Evolutionary conservation across 2,113 vertebrate genomes (phyloP).

Genomic region (Gulo gulo): DNA sequence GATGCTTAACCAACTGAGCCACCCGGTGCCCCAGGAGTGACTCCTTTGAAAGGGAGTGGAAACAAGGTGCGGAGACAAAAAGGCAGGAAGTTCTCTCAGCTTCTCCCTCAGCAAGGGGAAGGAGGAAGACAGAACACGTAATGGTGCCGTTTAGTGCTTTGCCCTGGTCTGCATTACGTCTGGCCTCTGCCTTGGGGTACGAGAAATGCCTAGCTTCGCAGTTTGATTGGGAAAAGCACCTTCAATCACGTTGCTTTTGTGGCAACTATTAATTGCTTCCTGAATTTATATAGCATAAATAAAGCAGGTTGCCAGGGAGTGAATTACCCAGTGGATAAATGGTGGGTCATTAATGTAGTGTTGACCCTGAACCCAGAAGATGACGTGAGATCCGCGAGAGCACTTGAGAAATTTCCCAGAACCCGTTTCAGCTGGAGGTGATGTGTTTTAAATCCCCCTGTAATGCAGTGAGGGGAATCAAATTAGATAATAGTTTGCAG

Average conservation of each 20-base stretch:
- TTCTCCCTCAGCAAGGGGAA: background rate
- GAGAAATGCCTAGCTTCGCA: background rate
- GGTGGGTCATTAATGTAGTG: conserved; percentile 78
- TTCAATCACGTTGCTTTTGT: conserved; percentile 69
- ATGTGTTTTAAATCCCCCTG: conserved; percentile 81
- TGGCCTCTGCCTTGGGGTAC: background rate
- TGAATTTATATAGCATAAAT: conserved; percentile 80
- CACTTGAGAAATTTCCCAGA: conserved; percentile 86
- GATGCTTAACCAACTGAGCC: background rate
- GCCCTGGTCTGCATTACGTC: background rate
- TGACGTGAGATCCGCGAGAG: conserved; percentile 79
- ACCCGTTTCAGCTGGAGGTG: conserved; percentile 79
- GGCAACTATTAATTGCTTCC: conserved; percentile 85
- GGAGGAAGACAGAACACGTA: background rate
- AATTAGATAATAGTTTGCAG: conserved; percentile 85
- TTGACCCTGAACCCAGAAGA: conserved; percentile 77
- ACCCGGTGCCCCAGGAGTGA: background rate
- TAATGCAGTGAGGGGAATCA: conserved; percentile 80
- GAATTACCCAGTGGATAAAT: conserved; percentile 71
- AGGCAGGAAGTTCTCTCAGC: background rate
- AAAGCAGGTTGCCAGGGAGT: conserved; percentile 75
- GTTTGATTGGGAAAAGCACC: conserved; percentile 31
- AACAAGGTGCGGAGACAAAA: background rate
- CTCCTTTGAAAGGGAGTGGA: background rate
- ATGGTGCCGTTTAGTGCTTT: background rate